Evolutionary conservation across 2,113 vertebrate species (phyloP).

Genomic region (Scopus umbretta): DNA sequence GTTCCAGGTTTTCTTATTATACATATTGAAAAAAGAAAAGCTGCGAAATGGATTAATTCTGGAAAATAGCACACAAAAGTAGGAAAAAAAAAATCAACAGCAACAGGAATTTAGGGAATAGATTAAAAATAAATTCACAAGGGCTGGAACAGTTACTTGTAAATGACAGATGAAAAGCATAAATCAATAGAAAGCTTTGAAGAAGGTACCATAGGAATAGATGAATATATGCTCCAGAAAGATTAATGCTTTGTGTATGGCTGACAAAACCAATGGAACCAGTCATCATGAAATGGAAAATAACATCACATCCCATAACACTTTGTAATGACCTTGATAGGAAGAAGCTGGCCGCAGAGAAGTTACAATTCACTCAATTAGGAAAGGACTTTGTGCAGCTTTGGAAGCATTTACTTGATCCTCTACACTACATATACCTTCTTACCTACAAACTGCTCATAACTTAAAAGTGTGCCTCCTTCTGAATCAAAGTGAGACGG

Average conservation of each 20-base stretch:
- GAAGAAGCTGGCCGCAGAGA: neutral
- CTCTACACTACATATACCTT: neutral
- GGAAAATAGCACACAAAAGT: slow-evolving; percentile 10
- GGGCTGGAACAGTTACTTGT: neutral
- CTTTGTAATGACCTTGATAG: neutral
- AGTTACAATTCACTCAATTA: neutral
- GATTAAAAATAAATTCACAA: neutral
- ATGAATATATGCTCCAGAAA: slow-evolving; percentile 1
- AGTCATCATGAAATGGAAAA: neutral
- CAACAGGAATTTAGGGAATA: slow-evolving; percentile 14
- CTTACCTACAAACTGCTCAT: neutral
- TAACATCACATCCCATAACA: neutral
- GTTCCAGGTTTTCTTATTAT: neutral
- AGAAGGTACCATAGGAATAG: slow-evolving; percentile 17
- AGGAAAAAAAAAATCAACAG: slow-evolving; percentile 15
- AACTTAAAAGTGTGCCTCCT: neutral
- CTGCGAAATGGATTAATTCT: slow-evolving; percentile 34
- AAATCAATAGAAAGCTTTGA: slow-evolving; percentile 47
- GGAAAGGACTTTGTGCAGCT: neutral
- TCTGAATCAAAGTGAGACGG: neutral
- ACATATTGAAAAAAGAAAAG: neutral
- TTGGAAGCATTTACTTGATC: neutral
- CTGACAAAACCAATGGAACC: neutral
- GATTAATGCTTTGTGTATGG: neutral
- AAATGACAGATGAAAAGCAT: slow-evolving; percentile 40